Evolutionary conservation across 2,888 invertebrate genomes (phyloP), one percentile per base, ranked within the genome.

Genomic region (Ernsta delagoae): DNA sequence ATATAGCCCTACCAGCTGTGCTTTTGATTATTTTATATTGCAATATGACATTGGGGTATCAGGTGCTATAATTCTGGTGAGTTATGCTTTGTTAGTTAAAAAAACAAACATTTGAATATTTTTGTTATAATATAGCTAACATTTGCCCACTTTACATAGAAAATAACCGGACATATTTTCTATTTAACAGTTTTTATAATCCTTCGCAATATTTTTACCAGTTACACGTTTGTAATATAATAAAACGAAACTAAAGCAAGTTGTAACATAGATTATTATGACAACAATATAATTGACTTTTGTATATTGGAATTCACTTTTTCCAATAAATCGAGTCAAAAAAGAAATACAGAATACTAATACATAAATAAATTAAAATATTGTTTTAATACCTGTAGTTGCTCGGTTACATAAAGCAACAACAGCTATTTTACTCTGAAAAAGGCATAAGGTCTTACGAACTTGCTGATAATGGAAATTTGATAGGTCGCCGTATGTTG

Each of bases 401-500:
- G 54, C 54, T 34, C 54, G 34, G 34, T n/a, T n/a, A 56, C 54
- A 56, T 24, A 50, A 50, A 50, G 31, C 5, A 54, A 54, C 34
- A 54, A 54, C 34, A 56, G 34, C 56, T 3, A 56, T n/a, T n/a
- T n/a, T n/a, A n/a, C n/a, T n/a, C 56, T 56, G 16, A 34, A 53
- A 43, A 62, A 62, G 39, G 36, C 39, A 56, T 12, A 31, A 43
- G 39, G 48, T 16, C 62, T 39, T 68, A 62, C 43, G 66, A 70
- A 77, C 78, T 75, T 75, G 75, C 80, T 84, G 87, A 85, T 90
- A 90, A 89, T 88, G 87, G 85, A 84, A 85, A 86, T 87, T 89
- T 90, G 89, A 91, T 91, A 91, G 90, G 89, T 89, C 87, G 84
- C 85, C 75, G 81, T 79, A 77, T 83, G 78, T 78, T 82, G 84